Evolutionary conservation across 2,113 vertebrate species (phyloP), one percentile per base, ranked within the genome.

Genomic region (Gallinago jamesoni): DNA sequence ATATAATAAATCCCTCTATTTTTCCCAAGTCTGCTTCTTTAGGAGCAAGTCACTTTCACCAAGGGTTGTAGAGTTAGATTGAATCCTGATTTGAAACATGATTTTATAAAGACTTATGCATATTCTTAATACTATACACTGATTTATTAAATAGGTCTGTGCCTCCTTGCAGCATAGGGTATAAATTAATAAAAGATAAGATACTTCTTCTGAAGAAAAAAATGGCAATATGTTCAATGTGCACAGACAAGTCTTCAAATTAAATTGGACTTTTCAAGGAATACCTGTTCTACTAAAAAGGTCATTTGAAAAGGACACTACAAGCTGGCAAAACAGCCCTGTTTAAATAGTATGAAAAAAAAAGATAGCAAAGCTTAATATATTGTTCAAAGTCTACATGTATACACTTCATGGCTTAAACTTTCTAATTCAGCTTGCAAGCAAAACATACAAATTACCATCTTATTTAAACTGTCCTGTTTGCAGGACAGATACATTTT

Each of bases 111-210:
- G 55, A 86, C 7, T 69, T 66, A 18, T 1, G 7, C 12, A 67
- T 59, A 84, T 47, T 21, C 75, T 83, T 79, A 87, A 82, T 62
- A 76, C 80, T 62, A 74, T 60, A 64, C 55, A n/a, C 0, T 6
- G 63, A 92, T 89, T 81, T 91, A 75, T 78, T 81, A 84, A 84
- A 95, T 53, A 69, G 31, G 7, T 87, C 67, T 76, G 31, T 50
- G 62, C 28, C 30, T 86, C 9, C 79, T 86, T 72, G 55, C 39
- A 12, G 0, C 39, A 63, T 15, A 53, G 56, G 75, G 21, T 31
- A 90, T 90, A 90, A 84, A 81, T 90, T 92, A 85, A 80, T 52
- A 63, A 50, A 83, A 92, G 56, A 56, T 67, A 56, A 94, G 57
- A 25, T 79, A 52, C 24, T 77, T 83, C 75, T 85, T 57, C 73